Evolutionary conservation across 2,113 vertebrate species (phyloP), one percentile per base, ranked within the genome.

Genomic region (Haliaeetus leucogaster): DNA sequence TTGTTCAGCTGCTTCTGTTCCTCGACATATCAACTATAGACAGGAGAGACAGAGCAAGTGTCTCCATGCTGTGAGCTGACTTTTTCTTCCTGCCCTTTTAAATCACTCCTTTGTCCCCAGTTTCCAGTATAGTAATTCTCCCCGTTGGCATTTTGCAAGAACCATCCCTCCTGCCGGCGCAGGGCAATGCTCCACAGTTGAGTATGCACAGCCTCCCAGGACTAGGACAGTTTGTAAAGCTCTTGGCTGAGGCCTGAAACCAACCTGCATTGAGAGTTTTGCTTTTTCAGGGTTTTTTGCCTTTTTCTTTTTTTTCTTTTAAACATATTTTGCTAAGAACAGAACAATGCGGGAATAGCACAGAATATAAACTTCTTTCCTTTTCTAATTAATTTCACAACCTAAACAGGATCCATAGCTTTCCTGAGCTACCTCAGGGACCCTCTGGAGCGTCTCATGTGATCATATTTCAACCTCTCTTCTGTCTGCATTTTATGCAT

Each of bases 401-500:
- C 79, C 76, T 73, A 79, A 95, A 95, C 76, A 94, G 92, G 87
- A 95, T 96, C 92, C 11, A 1, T 23, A 77, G 83, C 83, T 92
- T 96, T 94, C 91, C 94, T 84, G 70, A 95, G 86, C 90, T 83
- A 74, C 94, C 53, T 95, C 55, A 42, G 95, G 87, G 93, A 90
- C 68, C 38, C 82, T 82, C 96, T 90, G 81, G 66, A 94, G 70
- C 38, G 62, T 90, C 86, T 92, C 89, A 77, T 56, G 48, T 43
- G 40, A 85, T 95, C 85, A 78, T 82, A 90, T 95, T 96, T 95
- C 92, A 94, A 7, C 45, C 82, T 95, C 61, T 25, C 78, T 82
- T 84, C 91, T 86, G 81, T 94, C 92, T 96, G 82, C 87, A 82
- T 97, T 86, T 90, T 96, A 96, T 43, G 36, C 89, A 90, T 96